Evolutionary conservation across 2,797 vertebrate genomes (phyloP).

Genomic region (Betta splendens): DNA sequence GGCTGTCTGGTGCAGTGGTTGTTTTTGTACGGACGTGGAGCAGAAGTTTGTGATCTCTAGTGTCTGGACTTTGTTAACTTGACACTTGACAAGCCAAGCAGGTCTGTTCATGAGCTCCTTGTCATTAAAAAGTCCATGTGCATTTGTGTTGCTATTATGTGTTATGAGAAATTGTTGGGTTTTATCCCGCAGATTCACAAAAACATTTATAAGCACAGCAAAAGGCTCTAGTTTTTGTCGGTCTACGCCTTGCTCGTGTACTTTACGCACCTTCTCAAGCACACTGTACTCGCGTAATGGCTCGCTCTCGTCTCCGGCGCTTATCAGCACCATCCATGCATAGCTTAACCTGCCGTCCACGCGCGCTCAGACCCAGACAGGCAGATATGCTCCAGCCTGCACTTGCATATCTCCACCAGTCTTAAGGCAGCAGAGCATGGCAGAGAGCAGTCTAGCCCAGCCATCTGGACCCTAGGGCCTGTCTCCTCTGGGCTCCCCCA

Average conservation of each 20-base stretch:
- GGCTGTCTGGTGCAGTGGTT: slow-evolving; percentile 37
- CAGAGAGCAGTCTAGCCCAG: slow-evolving; percentile 29
- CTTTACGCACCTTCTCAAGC: slow-evolving; percentile 26
- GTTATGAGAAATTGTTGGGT: slow-evolving; percentile 19
- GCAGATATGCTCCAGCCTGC: slow-evolving; percentile 19
- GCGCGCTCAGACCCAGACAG: slow-evolving; percentile 5
- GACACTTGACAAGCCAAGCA: slow-evolving; percentile 15
- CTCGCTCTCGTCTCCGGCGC: slow-evolving; percentile 29
- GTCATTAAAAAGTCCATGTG: slow-evolving; percentile 7
- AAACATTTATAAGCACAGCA: slow-evolving; percentile 32
- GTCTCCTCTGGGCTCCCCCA: slow-evolving; percentile 29
- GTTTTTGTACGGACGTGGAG: slow-evolving; percentile 33
- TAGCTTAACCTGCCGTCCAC: slow-evolving; percentile 26
- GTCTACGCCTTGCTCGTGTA: slow-evolving; percentile 9
- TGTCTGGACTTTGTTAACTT: slow-evolving; percentile 48
- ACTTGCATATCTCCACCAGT: slow-evolving; percentile 41
- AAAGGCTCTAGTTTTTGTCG: slow-evolving; percentile 7
- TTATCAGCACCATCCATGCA: slow-evolving; percentile 59
- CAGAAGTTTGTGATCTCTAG: slow-evolving; percentile 1
- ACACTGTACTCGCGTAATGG: slow-evolving; percentile 29
- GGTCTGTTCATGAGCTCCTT: slow-evolving; percentile 14
- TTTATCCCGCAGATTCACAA: slow-evolving; percentile 19
- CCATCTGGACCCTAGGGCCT: slow-evolving; percentile 26
- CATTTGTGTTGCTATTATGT: slow-evolving; percentile 12
- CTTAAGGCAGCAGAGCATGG: slow-evolving; percentile 34